These are phyloP conservation scores for Balanococcus diminutus DNA, from an alignment of 2,888 invertebrate species.

Conservation along the genomic window DNA sequence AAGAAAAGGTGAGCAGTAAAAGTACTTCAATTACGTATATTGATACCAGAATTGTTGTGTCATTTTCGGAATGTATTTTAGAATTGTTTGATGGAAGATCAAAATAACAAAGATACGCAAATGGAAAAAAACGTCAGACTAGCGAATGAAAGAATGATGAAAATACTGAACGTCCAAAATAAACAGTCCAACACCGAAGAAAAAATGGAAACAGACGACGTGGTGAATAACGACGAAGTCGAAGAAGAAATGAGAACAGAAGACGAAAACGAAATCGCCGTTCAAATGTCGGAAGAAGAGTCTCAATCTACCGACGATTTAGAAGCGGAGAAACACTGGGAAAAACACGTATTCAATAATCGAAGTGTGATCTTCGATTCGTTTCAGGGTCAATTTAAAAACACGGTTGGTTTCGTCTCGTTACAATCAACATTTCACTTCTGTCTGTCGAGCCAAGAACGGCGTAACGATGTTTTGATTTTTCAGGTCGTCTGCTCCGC, in stretches of 20 bases:
- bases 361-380: slow-evolving; percentile 68
- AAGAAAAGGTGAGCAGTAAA: slow-evolving; percentile 18
- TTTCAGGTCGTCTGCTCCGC: slow-evolving; percentile 68
- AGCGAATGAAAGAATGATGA: slow-evolving; percentile 59
- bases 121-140: slow-evolving; percentile 57
- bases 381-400: slow-evolving; percentile 71
- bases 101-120: slow-evolving; percentile 14
- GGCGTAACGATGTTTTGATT: slow-evolving; percentile 52
- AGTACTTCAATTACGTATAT: neutral
- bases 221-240: neutral
- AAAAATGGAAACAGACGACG: slow-evolving; percentile 21
- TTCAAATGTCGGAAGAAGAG: slow-evolving; percentile 28
- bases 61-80: neutral
- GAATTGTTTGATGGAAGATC: slow-evolving; percentile 34
- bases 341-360: slow-evolving; percentile 66
- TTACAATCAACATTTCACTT: too few relatives aligned
- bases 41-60: neutral
- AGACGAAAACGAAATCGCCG: slow-evolving; percentile 55
- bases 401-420: slow-evolving; percentile 63
- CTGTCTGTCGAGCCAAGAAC: neutral
- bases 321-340: slow-evolving; percentile 67
- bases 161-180: slow-evolving; percentile 19
- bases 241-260: slow-evolving; percentile 57
- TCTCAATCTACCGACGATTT: slow-evolving; percentile 58
- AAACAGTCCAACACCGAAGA: slow-evolving; percentile 17